These are phyloP conservation scores for Vollenhovia emeryi DNA, from an alignment of 1,140 invertebrate species.

Conservation along the genomic window DNA sequence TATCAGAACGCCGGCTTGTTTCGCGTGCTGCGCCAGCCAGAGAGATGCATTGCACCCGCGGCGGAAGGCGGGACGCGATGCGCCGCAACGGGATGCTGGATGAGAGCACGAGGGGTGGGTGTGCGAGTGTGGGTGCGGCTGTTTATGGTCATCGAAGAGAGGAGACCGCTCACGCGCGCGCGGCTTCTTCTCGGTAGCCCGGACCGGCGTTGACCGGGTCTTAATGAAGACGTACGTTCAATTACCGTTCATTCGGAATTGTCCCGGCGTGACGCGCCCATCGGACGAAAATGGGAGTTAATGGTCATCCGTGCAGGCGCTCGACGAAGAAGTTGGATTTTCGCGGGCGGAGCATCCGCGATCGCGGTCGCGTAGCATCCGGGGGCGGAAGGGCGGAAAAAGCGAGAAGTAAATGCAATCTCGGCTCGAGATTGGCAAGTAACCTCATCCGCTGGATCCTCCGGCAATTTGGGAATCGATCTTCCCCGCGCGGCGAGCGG, in stretches of 20 bases:
- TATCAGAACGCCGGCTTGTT: constrained; percentile 70
- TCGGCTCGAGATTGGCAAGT: background rate
- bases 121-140: constrained; percentile 32
- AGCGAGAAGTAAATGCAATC: background rate
- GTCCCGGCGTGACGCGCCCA: background rate
- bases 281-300: background rate
- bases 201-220: constrained; percentile 35
- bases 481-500: background rate
- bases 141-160: constrained; percentile 63
- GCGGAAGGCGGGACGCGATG: constrained; percentile 2
- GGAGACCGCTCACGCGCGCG: constrained; percentile 58
- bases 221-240: constrained; percentile 71
- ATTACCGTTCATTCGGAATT: constrained; percentile 55
- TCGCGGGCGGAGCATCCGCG: background rate
- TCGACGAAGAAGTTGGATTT: background rate
- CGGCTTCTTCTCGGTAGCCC: constrained; percentile 17
- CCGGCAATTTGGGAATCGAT: background rate
- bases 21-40: constrained; percentile 60
- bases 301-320: background rate
- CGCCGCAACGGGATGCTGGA: background rate
- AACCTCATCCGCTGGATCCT: background rate
- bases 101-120: background rate
- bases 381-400: background rate
- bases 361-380: too few relatives aligned
- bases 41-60: constrained; percentile 71